phyloP scores from a whole-genome alignment of 2,113 vertebrate genomes.

The Xiphophorus couchianus region DNA sequence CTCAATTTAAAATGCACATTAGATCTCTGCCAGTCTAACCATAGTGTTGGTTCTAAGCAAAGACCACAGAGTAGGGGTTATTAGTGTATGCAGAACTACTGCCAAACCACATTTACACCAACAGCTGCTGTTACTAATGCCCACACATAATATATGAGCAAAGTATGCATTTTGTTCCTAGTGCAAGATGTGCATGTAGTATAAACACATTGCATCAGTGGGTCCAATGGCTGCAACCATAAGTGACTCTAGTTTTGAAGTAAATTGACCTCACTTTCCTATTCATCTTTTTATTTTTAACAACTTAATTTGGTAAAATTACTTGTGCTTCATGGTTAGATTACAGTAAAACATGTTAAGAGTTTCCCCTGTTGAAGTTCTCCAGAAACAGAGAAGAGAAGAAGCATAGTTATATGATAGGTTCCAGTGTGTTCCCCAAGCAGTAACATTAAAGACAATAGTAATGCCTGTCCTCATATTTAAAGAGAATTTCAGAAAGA shows the following conservation, averaged over 20 bases:
- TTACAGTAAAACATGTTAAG: conserved; percentile 44
- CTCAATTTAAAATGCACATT: conserved; percentile 8
- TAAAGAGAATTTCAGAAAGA: conserved; percentile 12
- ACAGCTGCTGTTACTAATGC: conserved; percentile 64
- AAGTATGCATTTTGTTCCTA: conserved; percentile 33
- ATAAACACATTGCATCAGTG: conserved; percentile 40
- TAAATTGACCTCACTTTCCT: conserved; percentile 13
- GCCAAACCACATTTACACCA: conserved; percentile 56
- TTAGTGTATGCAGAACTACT: conserved; percentile 34
- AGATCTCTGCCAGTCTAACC: conserved; percentile 31
- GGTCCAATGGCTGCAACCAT: neutral
- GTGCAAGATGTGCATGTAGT: conserved; percentile 1
- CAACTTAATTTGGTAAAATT: conserved; percentile 29
- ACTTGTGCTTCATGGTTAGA: conserved; percentile 19
- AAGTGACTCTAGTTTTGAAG: neutral
- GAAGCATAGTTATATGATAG: neutral
- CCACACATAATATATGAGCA: conserved; percentile 22
- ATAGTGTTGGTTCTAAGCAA: conserved; percentile 46
- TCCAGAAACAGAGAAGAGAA: conserved; percentile 25
- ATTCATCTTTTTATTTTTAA: conserved; percentile 14
- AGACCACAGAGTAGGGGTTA: conserved; percentile 52
- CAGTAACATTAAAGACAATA: neutral
- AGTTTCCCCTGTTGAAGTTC: conserved; percentile 21
- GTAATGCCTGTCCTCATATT: neutral
- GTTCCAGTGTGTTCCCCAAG: too few species aligned